Base-by-base conservation (phyloP, 2,797 vertebrate species). In the Rhabdophis nuchalis region DNA sequence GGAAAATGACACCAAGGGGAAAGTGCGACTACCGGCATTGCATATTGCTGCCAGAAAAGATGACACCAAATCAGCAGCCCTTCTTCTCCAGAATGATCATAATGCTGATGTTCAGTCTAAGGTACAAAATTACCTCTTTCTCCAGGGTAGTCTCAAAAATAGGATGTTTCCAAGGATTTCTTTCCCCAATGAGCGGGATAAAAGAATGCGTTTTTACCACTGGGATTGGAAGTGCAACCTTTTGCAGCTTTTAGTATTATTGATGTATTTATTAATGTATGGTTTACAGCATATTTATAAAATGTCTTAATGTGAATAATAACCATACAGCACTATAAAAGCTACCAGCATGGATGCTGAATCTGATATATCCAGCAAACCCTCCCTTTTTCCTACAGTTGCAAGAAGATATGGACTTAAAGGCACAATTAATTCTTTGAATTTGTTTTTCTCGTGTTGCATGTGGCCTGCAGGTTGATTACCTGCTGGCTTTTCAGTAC, bases 51-150 rank as follows among this genome's bases (percentile, higher is more conserved):
- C 99, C 9, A 98, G 99, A 91, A 99, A 99, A 95, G 99, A 99
- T 0, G 99, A 99, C 96, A 99, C 99, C 96, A 99, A 99, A 91
- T 99, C 99, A 0, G 99, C 99, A 0, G 99, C 99, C 0, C 98
- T 99, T 88, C 96, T 99, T 29, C 98, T 99, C 54, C 99, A 99
- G 97, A 99, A 99, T 0, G 99, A 99, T 96, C 99, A 99, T 96
- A 99, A 99, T 0, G 99, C 99, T 0, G 99, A 99, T 0, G 99
- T 99, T 88, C 99, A 99, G 97, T 99, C 99, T 41, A 99, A 99
- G 99, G 99, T 99, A 72, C 32, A 96, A 97, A 0, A 0, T 82
- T 64, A 50, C 11, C 6, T 9, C 57, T 56, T 0, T 18, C 72
- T 27, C 23, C 77, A 93, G 89, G 85, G n/a, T 0, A 16, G 0